Base-by-base conservation (phyloP, 2,888 invertebrate species). In the Pollenia griseotomentosa region DNA sequence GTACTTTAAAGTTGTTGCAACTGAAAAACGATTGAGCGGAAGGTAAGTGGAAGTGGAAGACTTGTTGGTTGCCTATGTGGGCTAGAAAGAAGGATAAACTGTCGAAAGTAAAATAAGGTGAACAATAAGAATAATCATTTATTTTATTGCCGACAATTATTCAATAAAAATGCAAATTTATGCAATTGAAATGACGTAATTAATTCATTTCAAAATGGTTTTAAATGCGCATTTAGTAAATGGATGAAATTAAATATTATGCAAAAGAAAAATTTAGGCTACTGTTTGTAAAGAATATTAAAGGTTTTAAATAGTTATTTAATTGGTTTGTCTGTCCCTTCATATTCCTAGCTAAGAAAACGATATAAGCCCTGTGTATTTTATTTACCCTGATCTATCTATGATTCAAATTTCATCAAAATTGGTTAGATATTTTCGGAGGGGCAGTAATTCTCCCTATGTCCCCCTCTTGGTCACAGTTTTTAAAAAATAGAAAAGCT, bases 121-220 rank as follows among this genome's bases (percentile, higher is more conserved):
- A 53, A 14, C 19, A 59, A 14, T 53, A 55, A 53, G 61, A 44
- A 33, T 33, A 33, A 33, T 33, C 33, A 40, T 61, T 16, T 48
- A 61, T 74, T 14, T 59, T 33, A 59, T 59, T 59, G 33, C 40
- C 33, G 14, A 33, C 59, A 59, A 40, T 59, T 59, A 40, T 59
- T 33, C 23, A 59, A 59, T 59, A 59, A 33, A 33, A 33, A 33
- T 33, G 33, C 33, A 33, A 33, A 33, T 33, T 33, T 33, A 33
- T 33, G 33, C 33, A 33, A 59, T 33, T 59, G 33, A 59, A 59
- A 59, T 40, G 14, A 7, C 2, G 14, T 59, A 40, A 33, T 33
- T 59, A 14, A 59, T 59, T 33, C 12, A 59, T 40, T 40, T 57
- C 7, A 1, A 57, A 57, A 57, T 57, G 23, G 23, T 12, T 7